Conservation (phyloP, 2,113 vertebrate genomes). For the Hylia prasina region DNA sequence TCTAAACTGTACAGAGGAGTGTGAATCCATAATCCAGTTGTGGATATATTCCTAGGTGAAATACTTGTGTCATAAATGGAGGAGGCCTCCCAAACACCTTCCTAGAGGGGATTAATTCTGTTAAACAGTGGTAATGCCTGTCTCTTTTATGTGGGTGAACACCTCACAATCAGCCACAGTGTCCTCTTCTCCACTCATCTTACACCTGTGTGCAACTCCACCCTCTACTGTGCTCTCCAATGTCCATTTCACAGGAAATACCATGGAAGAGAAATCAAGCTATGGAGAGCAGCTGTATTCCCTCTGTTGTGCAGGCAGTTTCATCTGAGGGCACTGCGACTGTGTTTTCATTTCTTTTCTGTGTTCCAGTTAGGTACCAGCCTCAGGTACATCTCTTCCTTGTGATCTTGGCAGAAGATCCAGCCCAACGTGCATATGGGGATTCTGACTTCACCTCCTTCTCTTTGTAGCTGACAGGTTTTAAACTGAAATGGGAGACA, state of each 20-base stretch:
- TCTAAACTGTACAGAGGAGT: background rate
- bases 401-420: background rate
- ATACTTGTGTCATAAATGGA: background rate
- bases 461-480: background rate
- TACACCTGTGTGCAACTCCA: background rate
- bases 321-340: background rate
- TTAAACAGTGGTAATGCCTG: background rate
- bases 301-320: background rate
- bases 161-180: background rate
- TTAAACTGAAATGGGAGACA: background rate
- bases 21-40: background rate
- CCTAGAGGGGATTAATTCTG: background rate
- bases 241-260: background rate
- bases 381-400: background rate
- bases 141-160: background rate
- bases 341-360: background rate
- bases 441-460: background rate
- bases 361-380: background rate
- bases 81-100: background rate
- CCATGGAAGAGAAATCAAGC: background rate
- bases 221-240: background rate
- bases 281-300: background rate
- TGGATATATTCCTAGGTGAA: background rate
- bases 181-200: background rate
- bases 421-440: fast-evolving